Evolutionary conservation across 2,797 vertebrate species (phyloP), one percentile per base, ranked within the genome.

Genomic region (Orientallactaga sibirica): DNA sequence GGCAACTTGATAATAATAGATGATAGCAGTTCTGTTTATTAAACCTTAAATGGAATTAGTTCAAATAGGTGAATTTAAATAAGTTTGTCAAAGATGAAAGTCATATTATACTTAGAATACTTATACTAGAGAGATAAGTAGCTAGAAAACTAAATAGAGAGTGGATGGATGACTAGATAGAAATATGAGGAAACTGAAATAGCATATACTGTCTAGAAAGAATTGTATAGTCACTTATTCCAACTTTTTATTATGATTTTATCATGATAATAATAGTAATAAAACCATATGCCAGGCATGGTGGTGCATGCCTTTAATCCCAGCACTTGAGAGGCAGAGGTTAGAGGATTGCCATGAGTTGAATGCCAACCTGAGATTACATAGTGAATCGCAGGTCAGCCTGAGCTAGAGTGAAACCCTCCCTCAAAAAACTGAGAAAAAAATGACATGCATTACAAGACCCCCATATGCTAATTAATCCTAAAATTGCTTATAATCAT

Each of bases 401-500:
- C 43, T 48, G 43, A 9, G 3, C 43, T 9, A 48, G 43, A 48
- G 43, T 48, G 8, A 48, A 48, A 48, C 43, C 43, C 43, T 48
- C 5, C 5, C 43, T 48, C 43, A 48, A 48, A 48, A 48, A 5
- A 48, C 43, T 48, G 8, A 48, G 43, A 48, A 48, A 48, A 48
- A 48, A 48, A 48, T 48, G 33, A 78, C 2, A 18, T 73, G 2
- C 27, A 88, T 80, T 64, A 37, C 0, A 67, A 92, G 19, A 77
- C 91, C 83, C 12, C 22, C 83, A 2, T 2, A 83, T 52, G 37
- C 9, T 73, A 80, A 15, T 85, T 92, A 92, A 84, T 24, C 87
- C 4, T 75, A 52, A 91, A 88, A 76, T 80, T 4, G 75, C 62
- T 91, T 88, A 61, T 82, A 93, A 90, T 93, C 37, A 64, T 90